These are phyloP conservation scores for Coreoperca whiteheadi DNA, from an alignment of 2,113 vertebrate genomes.

Conservation along the genomic window DNA sequence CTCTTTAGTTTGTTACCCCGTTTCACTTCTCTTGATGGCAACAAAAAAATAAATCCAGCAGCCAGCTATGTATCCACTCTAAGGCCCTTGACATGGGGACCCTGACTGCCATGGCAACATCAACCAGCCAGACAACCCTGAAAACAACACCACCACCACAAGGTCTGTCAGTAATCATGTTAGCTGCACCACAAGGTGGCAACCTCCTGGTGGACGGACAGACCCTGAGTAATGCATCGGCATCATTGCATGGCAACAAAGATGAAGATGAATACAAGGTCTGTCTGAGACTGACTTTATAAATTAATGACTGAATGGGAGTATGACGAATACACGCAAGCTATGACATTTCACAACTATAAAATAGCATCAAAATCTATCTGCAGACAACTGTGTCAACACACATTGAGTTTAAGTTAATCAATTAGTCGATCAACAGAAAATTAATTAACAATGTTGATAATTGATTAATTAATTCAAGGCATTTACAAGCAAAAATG, in stretches of 20 bases:
- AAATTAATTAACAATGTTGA: background rate
- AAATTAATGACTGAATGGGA: too few species aligned
- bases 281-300: too few species aligned
- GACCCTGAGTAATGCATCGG: constrained; percentile 29
- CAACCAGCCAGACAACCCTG: constrained; percentile 52
- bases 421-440: background rate
- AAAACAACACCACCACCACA: constrained; percentile 56
- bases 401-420: background rate
- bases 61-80: constrained; percentile 15
- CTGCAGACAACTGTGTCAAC: background rate
- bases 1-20: background rate
- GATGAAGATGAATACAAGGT: background rate
- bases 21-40: constrained; percentile 22
- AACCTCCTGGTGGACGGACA: constrained; percentile 39
- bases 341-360: background rate
- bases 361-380: background rate
- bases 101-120: constrained; percentile 56
- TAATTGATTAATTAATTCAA: background rate
- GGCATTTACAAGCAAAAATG: background rate
- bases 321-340: too few species aligned
- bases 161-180: constrained; percentile 54
- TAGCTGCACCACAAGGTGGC: constrained; percentile 51
- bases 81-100: constrained; percentile 60
- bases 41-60: constrained; percentile 39
- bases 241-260: background rate